These are phyloP conservation scores for Remorina albescens DNA, from an alignment of 2,797 vertebrate species.

Conservation along the genomic window DNA sequence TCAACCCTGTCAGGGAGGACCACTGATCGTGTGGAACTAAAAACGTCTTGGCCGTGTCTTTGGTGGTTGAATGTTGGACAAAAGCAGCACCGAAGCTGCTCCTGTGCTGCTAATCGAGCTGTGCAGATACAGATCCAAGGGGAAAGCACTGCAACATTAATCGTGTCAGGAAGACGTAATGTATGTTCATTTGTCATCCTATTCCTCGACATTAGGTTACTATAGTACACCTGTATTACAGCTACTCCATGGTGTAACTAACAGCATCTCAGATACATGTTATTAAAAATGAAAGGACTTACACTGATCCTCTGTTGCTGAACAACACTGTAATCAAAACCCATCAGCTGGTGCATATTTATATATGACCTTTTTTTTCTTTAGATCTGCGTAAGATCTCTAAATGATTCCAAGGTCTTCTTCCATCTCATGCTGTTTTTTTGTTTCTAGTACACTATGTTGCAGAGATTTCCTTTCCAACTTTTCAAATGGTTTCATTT, in stretches of 20 bases:
- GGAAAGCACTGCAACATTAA: conserved; percentile 15
- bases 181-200: conserved; percentile 45
- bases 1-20: neutral
- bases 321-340: conserved; percentile 27
- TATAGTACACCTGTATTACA: neutral
- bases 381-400: neutral
- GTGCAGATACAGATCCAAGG: neutral
- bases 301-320: conserved; percentile 23
- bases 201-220: conserved; percentile 52
- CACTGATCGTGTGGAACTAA: neutral
- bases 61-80: neutral
- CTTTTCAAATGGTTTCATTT: neutral
- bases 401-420: neutral
- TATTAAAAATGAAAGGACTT: conserved; percentile 62
- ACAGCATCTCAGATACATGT: conserved; percentile 35
- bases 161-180: conserved; percentile 18
- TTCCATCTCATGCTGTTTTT: neutral
- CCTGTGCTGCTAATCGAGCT: neutral
- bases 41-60: neutral
- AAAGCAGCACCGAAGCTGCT: neutral
- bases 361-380: neutral
- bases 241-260: conserved; percentile 31
- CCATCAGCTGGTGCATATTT: conserved; percentile 1
- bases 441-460: neutral
- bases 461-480: neutral